Conservation (phyloP, 2,797 vertebrate species). For the Artibeus jamaicensis region DNA sequence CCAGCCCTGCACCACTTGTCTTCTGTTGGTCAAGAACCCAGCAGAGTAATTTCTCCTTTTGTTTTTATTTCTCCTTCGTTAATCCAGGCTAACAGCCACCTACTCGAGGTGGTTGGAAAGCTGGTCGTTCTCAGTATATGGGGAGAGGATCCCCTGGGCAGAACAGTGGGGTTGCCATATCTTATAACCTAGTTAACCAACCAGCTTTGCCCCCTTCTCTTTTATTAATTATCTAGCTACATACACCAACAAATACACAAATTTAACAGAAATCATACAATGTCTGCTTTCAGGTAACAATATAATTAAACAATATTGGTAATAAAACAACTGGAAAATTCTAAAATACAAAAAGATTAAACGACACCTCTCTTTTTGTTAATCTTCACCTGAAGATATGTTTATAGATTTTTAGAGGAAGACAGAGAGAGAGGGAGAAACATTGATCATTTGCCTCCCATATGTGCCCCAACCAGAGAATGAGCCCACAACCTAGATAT, state of each 20-base stretch:
- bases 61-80: not conserved
- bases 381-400: not conserved
- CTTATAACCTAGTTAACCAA: no score
- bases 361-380: not conserved
- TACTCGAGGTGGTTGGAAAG: not conserved
- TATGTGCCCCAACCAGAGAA: not conserved
- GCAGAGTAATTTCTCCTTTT: not conserved
- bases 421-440: not conserved
- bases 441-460: not conserved
- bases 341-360: not conserved
- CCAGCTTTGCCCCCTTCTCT: no score
- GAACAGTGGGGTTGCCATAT: no score
- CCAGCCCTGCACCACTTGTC: not conserved
- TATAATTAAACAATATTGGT: not conserved
- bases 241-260: not conserved
- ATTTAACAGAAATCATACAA: not conserved
- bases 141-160: no score
- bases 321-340: not conserved
- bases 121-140: no score
- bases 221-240: no score
- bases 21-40: not conserved
- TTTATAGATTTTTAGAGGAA: not conserved
- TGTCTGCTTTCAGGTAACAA: not conserved
- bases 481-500: not conserved
- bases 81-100: not conserved